These are phyloP conservation scores for Condylura cristata DNA, from an alignment of 2,113 vertebrate species.

Conservation along the genomic window DNA sequence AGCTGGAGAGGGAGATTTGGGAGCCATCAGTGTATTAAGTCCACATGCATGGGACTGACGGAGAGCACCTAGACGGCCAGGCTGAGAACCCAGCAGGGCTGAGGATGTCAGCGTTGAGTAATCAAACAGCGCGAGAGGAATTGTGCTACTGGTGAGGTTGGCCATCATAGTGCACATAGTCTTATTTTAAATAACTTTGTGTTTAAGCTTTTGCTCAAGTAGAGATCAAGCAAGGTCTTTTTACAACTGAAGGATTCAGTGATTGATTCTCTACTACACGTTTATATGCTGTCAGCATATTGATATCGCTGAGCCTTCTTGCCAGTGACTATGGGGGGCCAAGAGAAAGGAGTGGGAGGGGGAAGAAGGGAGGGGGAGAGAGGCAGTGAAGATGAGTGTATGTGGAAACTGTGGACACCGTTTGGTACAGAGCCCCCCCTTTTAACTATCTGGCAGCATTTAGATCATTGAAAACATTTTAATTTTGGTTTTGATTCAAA, in stretches of 20 bases:
- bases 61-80: neutral
- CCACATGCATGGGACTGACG: no score
- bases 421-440: conserved; percentile 24
- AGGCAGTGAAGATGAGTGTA: neutral
- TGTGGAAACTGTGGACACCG: conserved; percentile 14
- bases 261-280: neutral
- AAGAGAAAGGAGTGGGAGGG: fast-evolving
- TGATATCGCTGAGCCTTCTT: neutral
- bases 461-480: conserved; percentile 47
- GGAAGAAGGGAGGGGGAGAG: fast-evolving
- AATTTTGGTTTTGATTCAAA: conserved; percentile 58
- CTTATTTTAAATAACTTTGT: neutral
- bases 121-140: neutral
- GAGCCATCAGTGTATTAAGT: no score
- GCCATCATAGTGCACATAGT: neutral
- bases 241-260: neutral
- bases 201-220: neutral
- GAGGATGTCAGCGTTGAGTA: neutral
- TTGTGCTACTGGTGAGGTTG: neutral
- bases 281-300: neutral
- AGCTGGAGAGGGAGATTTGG: neutral
- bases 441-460: conserved; percentile 44
- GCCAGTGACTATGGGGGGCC: neutral
- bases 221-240: neutral
- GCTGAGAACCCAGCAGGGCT: neutral